Evolutionary conservation across 2,113 vertebrate genomes (phyloP), one percentile per base, ranked within the genome.

Genomic region (Aramus guarauna): DNA sequence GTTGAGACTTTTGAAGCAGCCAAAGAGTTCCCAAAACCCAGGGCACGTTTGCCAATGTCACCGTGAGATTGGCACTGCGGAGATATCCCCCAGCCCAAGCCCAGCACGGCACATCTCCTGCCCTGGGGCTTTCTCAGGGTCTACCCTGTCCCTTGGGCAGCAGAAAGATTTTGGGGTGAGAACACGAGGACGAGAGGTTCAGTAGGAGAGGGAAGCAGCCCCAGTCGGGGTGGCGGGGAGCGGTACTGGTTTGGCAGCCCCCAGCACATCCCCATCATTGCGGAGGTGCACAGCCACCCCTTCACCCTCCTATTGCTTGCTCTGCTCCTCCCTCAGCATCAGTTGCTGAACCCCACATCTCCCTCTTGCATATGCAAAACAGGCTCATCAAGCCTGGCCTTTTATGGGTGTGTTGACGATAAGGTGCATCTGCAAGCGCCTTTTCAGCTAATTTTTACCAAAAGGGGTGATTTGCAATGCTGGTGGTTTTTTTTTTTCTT

Each of bases 131-230:
- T 47, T 71, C 67, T 53, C 15, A 7, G 50, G 3, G 1, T 62
- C 60, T 17, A 0, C 43, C 12, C 21, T 16, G 18, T 11, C 30
- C 29, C 52, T 67, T 9, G 77, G 76, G 77, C 59, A 84, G 48
- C 81, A 52, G 64, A 12, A 27, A 29, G 45, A 15, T 56, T 87
- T 53, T 43, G 52, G 19, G 39, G 72, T 43, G 59, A 27, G 22
- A 12, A 0, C 4, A 3, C 4, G 43, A 76, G 52, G 52, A 29
- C 0, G 1, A 39, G 45, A 71, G 50, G 34, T 39, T 80, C 39
- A 63, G 29, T 1, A 47, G 39, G 37, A 48, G 75, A 19, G 37
- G 21, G 59, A 29, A 45, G 52, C 60, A 48, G 60, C 27, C 43
- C 39, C 32, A 37, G 71, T 14, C 11, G 12, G 77, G 36, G n/a